Base-by-base conservation (phyloP, 2,797 vertebrate genomes). In the Gymnodraco acuticeps region DNA sequence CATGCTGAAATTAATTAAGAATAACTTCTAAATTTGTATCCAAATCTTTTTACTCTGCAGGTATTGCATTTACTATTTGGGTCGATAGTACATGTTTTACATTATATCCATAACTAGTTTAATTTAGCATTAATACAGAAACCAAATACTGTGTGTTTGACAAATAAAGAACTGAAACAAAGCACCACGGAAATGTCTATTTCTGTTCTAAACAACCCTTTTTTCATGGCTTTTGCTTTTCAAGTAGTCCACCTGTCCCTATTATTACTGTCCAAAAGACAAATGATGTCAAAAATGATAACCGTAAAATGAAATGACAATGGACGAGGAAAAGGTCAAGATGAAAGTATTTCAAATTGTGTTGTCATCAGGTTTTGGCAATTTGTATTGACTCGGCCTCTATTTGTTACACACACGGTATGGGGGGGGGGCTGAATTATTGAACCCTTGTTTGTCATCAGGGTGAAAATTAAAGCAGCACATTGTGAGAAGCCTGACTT, bases 381-480 rank as follows among this genome's bases (percentile, higher is more conserved):
- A 45, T 82, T 68, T 64, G 51, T 73, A 70, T 69, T 70, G 80
- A 84, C 14, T 61, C 53, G 59, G 71, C 64, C 78, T 81, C 65
- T 23, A 13, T 77, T 81, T 80, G 74, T 84, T 80, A 80, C 54
- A 48, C 74, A 62, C 17, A 17, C 33, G 33, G 33, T 8, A 9
- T 8, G 27, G 4, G 27, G 27, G 27, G 48, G 70, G 65, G 64
- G 15, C 12, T 80, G 76, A 83, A 83, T 78, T 81, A 85, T 80
- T 86, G 83, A 87, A 77, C 56, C 45, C 62, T 67, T 70, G 81
- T 83, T 81, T 86, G 87, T 85, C 82, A 85, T 82, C 82, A 64
- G 59, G 56, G 50, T 73, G 76, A 77, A 77, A 89, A 79, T 77
- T 81, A 87, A 81, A 88, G 82, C 68, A 50, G 66, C 62, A 45